These are phyloP conservation scores for Coremacera marginata DNA, from an alignment of 2,888 invertebrate genomes.

Conservation along the genomic window DNA sequence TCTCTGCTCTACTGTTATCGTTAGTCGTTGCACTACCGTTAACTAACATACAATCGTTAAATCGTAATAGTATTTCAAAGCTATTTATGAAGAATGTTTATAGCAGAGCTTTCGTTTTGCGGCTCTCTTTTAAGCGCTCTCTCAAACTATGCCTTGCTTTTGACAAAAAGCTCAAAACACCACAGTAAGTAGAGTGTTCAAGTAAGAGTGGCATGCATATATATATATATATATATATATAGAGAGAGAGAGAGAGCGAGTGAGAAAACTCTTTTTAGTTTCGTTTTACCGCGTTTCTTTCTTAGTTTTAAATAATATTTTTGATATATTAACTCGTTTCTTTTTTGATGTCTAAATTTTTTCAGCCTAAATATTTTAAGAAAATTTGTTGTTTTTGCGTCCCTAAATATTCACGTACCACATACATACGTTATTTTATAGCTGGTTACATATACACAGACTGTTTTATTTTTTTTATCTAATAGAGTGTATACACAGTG, in stretches of 20 bases:
- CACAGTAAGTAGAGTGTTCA: too few species aligned
- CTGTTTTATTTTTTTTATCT: not conserved
- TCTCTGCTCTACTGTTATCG: too few species aligned
- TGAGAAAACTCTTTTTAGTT: not conserved
- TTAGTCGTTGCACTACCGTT: too few species aligned
- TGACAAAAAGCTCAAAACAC: not conserved
- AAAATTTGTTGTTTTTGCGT: constrained; percentile 1
- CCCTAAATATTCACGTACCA: not conserved
- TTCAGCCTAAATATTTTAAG: not conserved
- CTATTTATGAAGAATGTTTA: too few species aligned
- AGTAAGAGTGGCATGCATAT: too few species aligned
- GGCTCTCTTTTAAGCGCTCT: constrained; percentile 21
- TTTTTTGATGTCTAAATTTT: not conserved
- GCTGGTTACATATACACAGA: not conserved
- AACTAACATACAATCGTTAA: too few species aligned
- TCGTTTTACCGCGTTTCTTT: not conserved
- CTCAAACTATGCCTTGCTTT: not conserved
- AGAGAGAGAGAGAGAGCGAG: too few species aligned
- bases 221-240: too few species aligned
- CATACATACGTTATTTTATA: not conserved
- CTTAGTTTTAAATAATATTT: too few species aligned
- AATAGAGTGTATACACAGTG: not conserved
- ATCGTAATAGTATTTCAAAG: too few species aligned
- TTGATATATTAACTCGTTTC: not conserved
- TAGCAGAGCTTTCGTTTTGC: constrained; percentile 19